phyloP scores from a whole-genome alignment of 2,888 invertebrate genomes.

The Lypha dubia region DNA sequence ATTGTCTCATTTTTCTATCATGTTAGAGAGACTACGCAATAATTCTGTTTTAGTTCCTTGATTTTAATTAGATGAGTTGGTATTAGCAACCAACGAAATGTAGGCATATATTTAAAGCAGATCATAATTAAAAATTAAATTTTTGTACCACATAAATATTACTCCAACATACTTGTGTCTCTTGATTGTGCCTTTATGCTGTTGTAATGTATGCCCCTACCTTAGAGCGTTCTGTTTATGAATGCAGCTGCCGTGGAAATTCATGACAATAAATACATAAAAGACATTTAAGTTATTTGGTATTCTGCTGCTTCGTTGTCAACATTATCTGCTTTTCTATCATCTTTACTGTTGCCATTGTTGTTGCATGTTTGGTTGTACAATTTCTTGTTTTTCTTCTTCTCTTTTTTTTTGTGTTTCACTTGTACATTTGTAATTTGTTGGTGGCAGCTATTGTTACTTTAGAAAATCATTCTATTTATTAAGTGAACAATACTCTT shows the following conservation, averaged over 20 bases:
- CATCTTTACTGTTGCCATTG: slow-evolving; percentile 15
- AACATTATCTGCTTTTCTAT: not conserved
- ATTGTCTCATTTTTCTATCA: no score
- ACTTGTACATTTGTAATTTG: slow-evolving; percentile 61
- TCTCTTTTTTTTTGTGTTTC: slow-evolving; percentile 10
- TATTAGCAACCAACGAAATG: no score
- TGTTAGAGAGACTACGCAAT: no score
- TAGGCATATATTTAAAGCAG: no score
- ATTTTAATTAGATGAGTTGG: no score
- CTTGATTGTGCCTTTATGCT: no score
- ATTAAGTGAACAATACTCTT: slow-evolving; percentile 19
- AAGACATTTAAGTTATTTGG: slow-evolving; percentile 55
- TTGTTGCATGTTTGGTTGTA: slow-evolving; percentile 24
- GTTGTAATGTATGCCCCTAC: no score
- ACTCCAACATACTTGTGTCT: no score
- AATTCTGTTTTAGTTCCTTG: no score
- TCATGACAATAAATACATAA: slow-evolving; percentile 8
- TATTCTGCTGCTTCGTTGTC: slow-evolving; percentile 19
- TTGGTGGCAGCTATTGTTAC: slow-evolving; percentile 59
- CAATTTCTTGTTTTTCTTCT: slow-evolving; percentile 24
- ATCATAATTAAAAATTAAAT: no score
- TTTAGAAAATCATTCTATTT: slow-evolving; percentile 32
- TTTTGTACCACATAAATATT: no score
- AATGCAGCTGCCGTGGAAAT: not conserved
- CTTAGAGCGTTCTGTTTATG: no score